Evolutionary conservation across 2,113 vertebrate genomes (phyloP).

Genomic region (Thryonomys swinderianus): DNA sequence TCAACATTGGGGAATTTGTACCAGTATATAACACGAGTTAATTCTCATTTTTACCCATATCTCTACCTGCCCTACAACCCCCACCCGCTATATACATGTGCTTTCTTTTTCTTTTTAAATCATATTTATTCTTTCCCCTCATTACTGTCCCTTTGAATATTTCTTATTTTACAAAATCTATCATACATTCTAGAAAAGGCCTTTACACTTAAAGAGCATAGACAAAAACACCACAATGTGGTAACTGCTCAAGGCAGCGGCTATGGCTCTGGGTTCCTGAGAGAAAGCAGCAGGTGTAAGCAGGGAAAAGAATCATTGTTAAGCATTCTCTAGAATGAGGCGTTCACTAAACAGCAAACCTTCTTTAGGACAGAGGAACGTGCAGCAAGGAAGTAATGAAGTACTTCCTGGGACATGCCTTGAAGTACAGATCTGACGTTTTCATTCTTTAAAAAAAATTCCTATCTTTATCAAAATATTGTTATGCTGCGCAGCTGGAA

Average conservation of each 20-base stretch:
- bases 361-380: not conserved
- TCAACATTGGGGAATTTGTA: too few species aligned
- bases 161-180: too few species aligned
- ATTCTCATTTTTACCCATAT: too few species aligned
- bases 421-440: not conserved
- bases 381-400: not conserved
- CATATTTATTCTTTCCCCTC: too few species aligned
- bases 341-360: slow-evolving; percentile 23
- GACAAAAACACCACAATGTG: not conserved
- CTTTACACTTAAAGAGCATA: not conserved
- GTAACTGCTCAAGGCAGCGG: not conserved
- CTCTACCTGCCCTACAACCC: too few species aligned
- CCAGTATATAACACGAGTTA: too few species aligned
- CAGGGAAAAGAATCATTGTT: not conserved
- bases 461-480: not conserved
- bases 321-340: not conserved
- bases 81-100: too few species aligned
- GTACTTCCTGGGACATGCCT: not conserved
- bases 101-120: too few species aligned
- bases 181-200: too few species aligned
- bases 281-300: not conserved
- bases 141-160: too few species aligned
- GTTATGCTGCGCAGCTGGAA: not conserved
- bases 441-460: not conserved
- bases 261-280: not conserved